Percentiles rank a stretch among this genome's conserved stretches.
Conservation (phyloP, 1,140 invertebrate species). For the Cydia strobilella region DNA sequence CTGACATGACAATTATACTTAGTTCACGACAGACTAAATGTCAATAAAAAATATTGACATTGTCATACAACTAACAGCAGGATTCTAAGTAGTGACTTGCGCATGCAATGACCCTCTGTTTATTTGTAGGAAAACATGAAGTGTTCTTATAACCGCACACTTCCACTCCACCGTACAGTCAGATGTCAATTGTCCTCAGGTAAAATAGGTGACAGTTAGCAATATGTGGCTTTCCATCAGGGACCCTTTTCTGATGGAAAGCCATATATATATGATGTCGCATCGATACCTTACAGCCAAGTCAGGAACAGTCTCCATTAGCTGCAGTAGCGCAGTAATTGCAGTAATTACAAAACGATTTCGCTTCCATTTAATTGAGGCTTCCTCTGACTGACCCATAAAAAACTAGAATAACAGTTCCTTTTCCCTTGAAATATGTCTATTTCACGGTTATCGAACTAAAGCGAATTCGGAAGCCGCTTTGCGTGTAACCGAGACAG, state of each 20-base stretch:
- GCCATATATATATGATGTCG: too few relatives aligned
- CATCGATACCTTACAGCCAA: too few relatives aligned
- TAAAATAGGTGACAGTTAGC: neutral
- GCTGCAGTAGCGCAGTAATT: neutral
- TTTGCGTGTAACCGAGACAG: too few relatives aligned
- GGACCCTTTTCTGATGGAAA: too few relatives aligned
- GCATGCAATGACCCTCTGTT: neutral
- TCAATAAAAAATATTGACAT: neutral
- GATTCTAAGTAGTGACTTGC: neutral
- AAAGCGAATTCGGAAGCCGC: neutral
- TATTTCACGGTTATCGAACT: neutral
- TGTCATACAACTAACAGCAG: neutral
- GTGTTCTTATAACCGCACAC: too few relatives aligned
- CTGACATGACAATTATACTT: neutral
- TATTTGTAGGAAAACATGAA: neutral
- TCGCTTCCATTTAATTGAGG: slow-evolving; percentile 1
- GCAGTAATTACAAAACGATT: neutral
- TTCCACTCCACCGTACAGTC: too few relatives aligned
- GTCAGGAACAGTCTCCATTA: neutral
- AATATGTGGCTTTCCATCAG: neutral
- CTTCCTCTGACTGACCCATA: neutral
- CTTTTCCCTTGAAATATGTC: neutral
- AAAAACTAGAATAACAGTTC: neutral
- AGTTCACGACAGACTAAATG: neutral
- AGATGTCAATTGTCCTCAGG: neutral